Evolutionary conservation across 2,888 invertebrate species (phyloP).

Genomic region (Troides aeacus): DNA sequence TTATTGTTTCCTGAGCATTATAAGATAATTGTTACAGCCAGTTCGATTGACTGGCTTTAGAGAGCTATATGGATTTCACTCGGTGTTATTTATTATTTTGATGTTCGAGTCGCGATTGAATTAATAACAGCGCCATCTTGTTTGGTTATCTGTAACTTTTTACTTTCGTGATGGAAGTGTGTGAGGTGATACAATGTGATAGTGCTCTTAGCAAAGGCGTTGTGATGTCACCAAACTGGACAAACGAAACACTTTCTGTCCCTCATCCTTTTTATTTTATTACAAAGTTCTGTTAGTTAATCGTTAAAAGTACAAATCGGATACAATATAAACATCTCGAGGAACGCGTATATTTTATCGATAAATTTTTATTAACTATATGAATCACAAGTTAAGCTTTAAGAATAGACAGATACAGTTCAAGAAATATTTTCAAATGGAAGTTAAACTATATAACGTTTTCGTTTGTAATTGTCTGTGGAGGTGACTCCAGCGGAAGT

Average conservation of each 20-base stretch:
- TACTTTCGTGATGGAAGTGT: not conserved
- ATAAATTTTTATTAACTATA: not conserved
- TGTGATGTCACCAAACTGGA: not conserved
- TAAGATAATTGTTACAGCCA: not conserved
- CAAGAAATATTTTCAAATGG: not conserved
- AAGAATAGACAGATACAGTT: not conserved
- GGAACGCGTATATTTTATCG: not conserved
- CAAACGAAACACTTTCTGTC: not conserved
- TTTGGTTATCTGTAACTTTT: not conserved
- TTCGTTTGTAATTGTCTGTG: not conserved
- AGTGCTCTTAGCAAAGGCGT: not conserved
- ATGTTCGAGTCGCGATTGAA: not conserved
- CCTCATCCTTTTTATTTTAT: not conserved
- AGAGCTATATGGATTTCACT: not conserved
- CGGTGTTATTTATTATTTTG: not conserved
- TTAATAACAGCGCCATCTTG: not conserved
- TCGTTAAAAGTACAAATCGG: not conserved
- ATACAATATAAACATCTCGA: not conserved
- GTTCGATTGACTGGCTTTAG: not conserved
- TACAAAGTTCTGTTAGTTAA: not conserved
- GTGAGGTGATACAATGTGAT: not conserved
- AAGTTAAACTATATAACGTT: not conserved
- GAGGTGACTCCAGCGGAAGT: not conserved
- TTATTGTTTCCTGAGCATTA: not conserved
- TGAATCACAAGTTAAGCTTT: not conserved